phyloP scores from a whole-genome alignment of 2,888 invertebrate species.

The Scaptomyza parva region DNA sequence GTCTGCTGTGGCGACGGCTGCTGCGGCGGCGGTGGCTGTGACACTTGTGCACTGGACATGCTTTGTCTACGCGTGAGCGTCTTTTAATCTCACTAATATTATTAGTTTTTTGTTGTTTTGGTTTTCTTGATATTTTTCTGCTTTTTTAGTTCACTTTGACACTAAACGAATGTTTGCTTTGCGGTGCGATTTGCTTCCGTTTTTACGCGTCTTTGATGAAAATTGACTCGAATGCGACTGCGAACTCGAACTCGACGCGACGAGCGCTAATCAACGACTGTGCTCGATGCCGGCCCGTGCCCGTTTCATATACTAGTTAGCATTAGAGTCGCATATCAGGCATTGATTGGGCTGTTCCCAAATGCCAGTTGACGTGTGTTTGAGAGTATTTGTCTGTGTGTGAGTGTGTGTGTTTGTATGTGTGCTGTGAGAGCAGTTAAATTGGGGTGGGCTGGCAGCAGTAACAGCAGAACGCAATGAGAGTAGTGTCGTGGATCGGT shows the following conservation, averaged over 20 bases:
- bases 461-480: constrained; percentile 10
- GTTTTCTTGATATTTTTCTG: background rate
- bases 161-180: constrained; percentile 11
- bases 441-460: constrained; percentile 28
- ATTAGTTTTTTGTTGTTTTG: constrained; percentile 6
- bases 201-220: constrained; percentile 34
- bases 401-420: constrained; percentile 10
- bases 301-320: constrained; percentile 76
- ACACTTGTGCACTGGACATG: constrained; percentile 85
- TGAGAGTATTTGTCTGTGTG: constrained; percentile 12
- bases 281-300: constrained; percentile 56
- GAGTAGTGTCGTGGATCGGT: constrained; percentile 11
- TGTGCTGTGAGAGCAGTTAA: constrained; percentile 24
- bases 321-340: constrained; percentile 29
- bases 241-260: constrained; percentile 62
- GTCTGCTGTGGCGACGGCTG: constrained; percentile 72
- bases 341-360: constrained; percentile 51
- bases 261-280: constrained; percentile 82
- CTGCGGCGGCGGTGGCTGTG: constrained; percentile 81
- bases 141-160: constrained; percentile 6
- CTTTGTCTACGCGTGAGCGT: constrained; percentile 56
- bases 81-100: constrained; percentile 9
- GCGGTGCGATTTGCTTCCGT: constrained; percentile 9
- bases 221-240: constrained; percentile 34
- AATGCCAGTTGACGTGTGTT: constrained; percentile 8